These are phyloP conservation scores for Polyergus mexicanus DNA, from an alignment of 1,140 invertebrate species.

Conservation along the genomic window DNA sequence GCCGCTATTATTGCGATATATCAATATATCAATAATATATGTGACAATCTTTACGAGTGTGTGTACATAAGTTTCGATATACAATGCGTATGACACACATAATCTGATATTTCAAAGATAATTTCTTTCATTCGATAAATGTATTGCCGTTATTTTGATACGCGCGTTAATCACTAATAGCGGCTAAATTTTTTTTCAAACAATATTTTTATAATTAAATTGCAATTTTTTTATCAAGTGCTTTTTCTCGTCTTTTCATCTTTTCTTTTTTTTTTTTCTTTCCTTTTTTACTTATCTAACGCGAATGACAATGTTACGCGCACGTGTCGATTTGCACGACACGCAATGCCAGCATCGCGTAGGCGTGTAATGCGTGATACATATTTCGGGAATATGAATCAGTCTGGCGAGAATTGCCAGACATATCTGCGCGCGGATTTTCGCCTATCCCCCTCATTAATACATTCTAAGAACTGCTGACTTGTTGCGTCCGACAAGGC, in stretches of 20 bases:
- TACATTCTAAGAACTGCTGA: conserved; percentile 18
- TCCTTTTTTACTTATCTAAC: background rate
- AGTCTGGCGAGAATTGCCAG: conserved; percentile 11
- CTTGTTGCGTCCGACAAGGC: conserved; percentile 33
- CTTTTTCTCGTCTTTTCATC: background rate
- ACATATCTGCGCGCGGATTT: background rate
- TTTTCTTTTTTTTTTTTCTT: no score
- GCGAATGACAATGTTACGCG: no score
- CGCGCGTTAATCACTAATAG: background rate
- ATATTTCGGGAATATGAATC: conserved; percentile 47
- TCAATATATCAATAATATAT: no score
- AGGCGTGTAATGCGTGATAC: background rate
- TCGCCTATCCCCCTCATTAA: background rate
- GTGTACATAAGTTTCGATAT: background rate
- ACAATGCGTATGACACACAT: background rate
- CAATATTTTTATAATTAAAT: conserved; percentile 2
- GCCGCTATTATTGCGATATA: no score
- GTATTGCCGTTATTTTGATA: background rate
- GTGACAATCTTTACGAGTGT: no score
- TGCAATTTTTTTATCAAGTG: background rate
- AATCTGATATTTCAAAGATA: conserved; percentile 16
- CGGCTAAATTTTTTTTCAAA: background rate
- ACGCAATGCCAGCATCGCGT: background rate
- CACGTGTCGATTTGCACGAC: conserved; percentile 39
- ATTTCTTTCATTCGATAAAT: conserved; percentile 35